Conservation (phyloP, 2,113 vertebrate genomes). For the Vimba vimba region DNA sequence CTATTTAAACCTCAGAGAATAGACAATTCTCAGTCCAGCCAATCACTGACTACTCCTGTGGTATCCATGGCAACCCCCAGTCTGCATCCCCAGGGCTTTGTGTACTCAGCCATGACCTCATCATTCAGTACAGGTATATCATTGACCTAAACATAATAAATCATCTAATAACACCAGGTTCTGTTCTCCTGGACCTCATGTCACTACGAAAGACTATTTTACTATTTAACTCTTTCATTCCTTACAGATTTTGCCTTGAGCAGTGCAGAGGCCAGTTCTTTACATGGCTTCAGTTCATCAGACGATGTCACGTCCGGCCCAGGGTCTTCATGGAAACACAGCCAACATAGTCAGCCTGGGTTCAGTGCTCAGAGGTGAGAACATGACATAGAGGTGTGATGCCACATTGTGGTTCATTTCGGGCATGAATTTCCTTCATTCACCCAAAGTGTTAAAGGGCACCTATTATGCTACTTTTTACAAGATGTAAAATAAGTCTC, state of each 20-base stretch:
- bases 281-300: conserved; percentile 87
- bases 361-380: conserved; percentile 89
- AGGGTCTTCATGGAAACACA: conserved; percentile 90
- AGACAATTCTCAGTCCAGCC: conserved; percentile 84
- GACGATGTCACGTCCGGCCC: conserved; percentile 82
- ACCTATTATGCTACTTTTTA: too few species aligned
- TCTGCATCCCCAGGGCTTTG: conserved; percentile 85
- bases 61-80: conserved; percentile 94
- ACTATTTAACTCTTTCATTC: conserved; percentile 21
- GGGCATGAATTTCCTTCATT: too few species aligned
- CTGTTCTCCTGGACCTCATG: neutral
- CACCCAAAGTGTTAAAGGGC: too few species aligned
- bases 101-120: conserved; percentile 87
- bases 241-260: conserved; percentile 87
- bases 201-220: neutral
- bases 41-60: conserved; percentile 89
- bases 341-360: conserved; percentile 82
- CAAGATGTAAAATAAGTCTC: too few species aligned
- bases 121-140: conserved; percentile 86
- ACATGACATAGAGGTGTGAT: neutral
- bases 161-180: neutral
- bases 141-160: neutral
- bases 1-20: conserved; percentile 85
- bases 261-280: conserved; percentile 85
- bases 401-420: too few species aligned